Evolutionary conservation across 2,888 invertebrate genomes (phyloP).

Genomic region (Aporophyla nigra): DNA sequence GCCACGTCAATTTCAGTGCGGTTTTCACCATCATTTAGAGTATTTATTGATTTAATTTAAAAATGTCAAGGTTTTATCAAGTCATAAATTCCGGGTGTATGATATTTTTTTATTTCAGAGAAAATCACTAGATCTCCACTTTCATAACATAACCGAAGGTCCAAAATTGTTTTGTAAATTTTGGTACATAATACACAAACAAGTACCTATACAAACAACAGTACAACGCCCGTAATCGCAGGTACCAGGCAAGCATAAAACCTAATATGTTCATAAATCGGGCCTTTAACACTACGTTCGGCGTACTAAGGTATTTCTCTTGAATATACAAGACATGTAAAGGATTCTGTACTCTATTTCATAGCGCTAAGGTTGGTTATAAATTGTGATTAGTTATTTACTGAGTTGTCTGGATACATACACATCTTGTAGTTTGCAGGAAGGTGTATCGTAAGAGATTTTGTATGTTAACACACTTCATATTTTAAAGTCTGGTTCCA

Average conservation of each 20-base stretch:
- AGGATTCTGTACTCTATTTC: slow-evolving; percentile 28
- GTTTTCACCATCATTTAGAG: background rate
- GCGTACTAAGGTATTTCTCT: slow-evolving; percentile 55
- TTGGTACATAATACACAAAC: slow-evolving; percentile 19
- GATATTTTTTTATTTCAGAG: background rate
- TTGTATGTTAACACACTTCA: slow-evolving; percentile 42
- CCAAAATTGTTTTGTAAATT: slow-evolving; percentile 9
- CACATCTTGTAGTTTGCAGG: slow-evolving; percentile 43
- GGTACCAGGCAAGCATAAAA: slow-evolving; percentile 77
- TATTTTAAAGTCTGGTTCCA: slow-evolving; percentile 51
- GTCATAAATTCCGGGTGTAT: background rate
- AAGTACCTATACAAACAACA: slow-evolving; percentile 51
- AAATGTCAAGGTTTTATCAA: background rate
- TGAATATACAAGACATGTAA: slow-evolving; percentile 35
- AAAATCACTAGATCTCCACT: background rate
- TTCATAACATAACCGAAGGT: background rate
- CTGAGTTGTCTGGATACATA: slow-evolving; percentile 29
- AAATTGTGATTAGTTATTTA: slow-evolving; percentile 19
- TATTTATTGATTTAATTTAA: background rate
- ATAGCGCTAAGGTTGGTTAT: slow-evolving; percentile 35
- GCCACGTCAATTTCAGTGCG: background rate
- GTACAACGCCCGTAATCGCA: slow-evolving; percentile 66
- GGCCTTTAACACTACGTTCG: slow-evolving; percentile 68
- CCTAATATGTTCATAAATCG: slow-evolving; percentile 73
- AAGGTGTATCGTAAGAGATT: slow-evolving; percentile 37